Conservation (phyloP, 2,113 vertebrate species). For the Leiothrix lutea region DNA sequence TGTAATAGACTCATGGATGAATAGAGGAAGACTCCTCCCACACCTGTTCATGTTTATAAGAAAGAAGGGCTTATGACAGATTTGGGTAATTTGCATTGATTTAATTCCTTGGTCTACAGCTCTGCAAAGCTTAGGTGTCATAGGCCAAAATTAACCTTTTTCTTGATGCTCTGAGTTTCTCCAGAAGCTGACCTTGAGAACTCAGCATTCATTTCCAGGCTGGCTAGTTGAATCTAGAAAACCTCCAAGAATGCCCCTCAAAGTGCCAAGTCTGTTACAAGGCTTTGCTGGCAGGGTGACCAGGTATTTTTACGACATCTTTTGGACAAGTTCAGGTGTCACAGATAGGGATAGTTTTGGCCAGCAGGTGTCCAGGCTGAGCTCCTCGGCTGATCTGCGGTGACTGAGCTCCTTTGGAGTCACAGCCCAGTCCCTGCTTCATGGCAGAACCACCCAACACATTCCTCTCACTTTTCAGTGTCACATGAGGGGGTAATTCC, state of each 20-base stretch:
- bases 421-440: not conserved
- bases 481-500: rapidly evolving
- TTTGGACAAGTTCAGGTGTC: not conserved
- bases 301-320: not conserved
- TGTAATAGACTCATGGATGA: not conserved
- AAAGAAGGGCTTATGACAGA: not conserved
- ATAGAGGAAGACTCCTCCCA: not conserved
- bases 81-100: not conserved
- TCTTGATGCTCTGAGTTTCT: not conserved
- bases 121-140: not conserved
- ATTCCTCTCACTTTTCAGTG: not conserved
- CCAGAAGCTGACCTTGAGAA: not conserved
- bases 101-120: not conserved
- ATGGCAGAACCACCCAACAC: not conserved
- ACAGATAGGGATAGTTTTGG: not conserved
- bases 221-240: not conserved
- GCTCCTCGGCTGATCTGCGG: not conserved
- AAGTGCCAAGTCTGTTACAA: not conserved
- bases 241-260: not conserved
- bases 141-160: not conserved
- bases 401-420: not conserved
- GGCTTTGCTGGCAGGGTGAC: not conserved
- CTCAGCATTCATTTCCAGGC: not conserved
- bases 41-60: not conserved
- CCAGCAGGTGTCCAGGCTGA: not conserved